Base-by-base conservation (phyloP, 30 jellyfish, hydroid and myxozoan genomes). In the Cassiopea xamachana region DNA sequence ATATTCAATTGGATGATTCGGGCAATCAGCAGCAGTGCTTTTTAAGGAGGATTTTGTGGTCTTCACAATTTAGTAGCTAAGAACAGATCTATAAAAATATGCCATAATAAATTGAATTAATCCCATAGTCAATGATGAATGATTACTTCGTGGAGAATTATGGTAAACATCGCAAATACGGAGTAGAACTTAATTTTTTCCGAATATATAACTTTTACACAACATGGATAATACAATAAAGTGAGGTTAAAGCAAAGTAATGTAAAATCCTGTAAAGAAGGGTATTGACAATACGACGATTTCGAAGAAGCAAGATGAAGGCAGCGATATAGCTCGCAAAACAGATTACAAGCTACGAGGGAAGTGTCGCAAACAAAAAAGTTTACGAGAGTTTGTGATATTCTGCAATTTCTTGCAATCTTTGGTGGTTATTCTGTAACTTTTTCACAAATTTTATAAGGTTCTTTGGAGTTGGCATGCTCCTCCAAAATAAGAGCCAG, bases 1-100 rank as follows among this genome's bases (percentile, higher is more conserved):
- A 64, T 5, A 64, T 64, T 2, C 15, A 64, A 64, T 5, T 17
- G 74, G 15, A 64, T 64, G 74, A 9, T 78, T 78, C 39, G 47
- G 62, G 73, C 51, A 81, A 78, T 55, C 80, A 81, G 61, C 18
- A 14, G 19, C 47, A 73, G 82, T 8, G 10, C 61, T 16, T 71
- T 71, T 2, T 19, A 7, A 71, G 6, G 51, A 71, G 50, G 51
- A 71, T 27, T 71, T 71, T 19, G 80, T 71, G 80, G 80, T 71
- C 51, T 71, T 2, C 15, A 9, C 10, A 71, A 1, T 71, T 19
- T 71, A 71, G n/a, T 55, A 71, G 80, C 80, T 71, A 14, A 71
- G 10, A 5, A 19, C 2, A 71, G 51, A 71, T 7, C n/a, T 71
- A 71, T 71, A 4, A 7, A 71, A 17, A 19, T 2, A 71, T 27